Evolutionary conservation across 2,113 vertebrate species (phyloP).

Genomic region (Pantherophis guttatus): DNA sequence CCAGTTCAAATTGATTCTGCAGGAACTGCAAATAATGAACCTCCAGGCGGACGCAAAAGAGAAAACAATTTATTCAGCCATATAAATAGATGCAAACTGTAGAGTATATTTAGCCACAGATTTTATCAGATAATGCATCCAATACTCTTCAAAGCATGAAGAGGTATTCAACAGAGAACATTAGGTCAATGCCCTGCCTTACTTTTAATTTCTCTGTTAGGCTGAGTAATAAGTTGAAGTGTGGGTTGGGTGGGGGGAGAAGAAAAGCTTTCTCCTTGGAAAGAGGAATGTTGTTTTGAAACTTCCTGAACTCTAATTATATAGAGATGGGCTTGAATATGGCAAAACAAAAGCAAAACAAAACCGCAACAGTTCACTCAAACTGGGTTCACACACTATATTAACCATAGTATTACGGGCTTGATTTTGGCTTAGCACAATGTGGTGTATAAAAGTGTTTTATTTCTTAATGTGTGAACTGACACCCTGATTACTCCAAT

Average conservation of each 20-base stretch:
- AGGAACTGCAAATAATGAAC: conserved; percentile 78
- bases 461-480: not conserved
- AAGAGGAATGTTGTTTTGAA: not conserved
- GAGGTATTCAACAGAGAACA: conserved; percentile 43
- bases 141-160: conserved; percentile 56
- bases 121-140: conserved; percentile 66
- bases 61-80: conserved; percentile 50
- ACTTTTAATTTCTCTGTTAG: conserved; percentile 48
- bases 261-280: conserved; percentile 4
- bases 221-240: not conserved
- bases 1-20: conserved; percentile 75
- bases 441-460: not conserved
- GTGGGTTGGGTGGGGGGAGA: accelerated
- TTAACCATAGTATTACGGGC: not conserved
- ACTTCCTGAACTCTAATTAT: conserved; percentile 38
- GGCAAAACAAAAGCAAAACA: not conserved
- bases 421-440: not conserved
- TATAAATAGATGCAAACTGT: conserved; percentile 63
- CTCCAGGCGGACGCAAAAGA: conserved; percentile 57
- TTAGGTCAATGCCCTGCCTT: conserved; percentile 17
- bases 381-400: not conserved
- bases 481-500: not conserved
- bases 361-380: not conserved
- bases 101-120: conserved; percentile 64
- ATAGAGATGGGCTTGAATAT: not conserved